Percentiles rank a stretch among this genome's conserved stretches.
Conservation (phyloP, 2,888 invertebrate genomes). For the Eucriotettix oculatus region DNA sequence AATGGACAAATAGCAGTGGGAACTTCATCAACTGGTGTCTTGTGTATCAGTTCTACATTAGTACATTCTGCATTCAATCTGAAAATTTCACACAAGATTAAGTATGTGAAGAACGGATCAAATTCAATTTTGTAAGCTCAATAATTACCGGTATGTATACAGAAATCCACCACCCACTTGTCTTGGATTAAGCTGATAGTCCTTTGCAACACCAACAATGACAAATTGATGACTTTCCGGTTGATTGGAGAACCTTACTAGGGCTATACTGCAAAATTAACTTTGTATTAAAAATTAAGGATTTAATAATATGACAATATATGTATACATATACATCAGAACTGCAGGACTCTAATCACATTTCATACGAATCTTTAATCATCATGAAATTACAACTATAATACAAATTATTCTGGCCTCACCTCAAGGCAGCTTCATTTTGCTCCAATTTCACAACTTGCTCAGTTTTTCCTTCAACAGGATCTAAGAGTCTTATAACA, state of each 20-base stretch:
- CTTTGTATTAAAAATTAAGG: conserved; percentile 7
- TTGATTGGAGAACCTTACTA: conserved; percentile 60
- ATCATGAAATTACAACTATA: background rate
- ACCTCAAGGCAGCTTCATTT: conserved; percentile 90
- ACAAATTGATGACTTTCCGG: conserved; percentile 43
- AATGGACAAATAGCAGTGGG: conserved; percentile 79
- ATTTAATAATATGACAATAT: background rate
- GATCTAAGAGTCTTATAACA: conserved; percentile 70
- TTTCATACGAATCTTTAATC: background rate
- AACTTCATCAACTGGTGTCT: conserved; percentile 83
- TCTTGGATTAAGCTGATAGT: conserved; percentile 75
- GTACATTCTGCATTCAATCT: conserved; percentile 58
- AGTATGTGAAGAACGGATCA: background rate
- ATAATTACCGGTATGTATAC: conserved; percentile 59
- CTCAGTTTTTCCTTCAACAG: conserved; percentile 62
- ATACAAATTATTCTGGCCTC: conserved; percentile 5
- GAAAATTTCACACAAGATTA: conserved; percentile 13
- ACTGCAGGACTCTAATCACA: conserved; percentile 10
- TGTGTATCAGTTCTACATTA: conserved; percentile 79
- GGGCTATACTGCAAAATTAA: conserved; percentile 38
- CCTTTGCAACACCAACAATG: conserved; percentile 82
- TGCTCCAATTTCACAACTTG: conserved; percentile 73
- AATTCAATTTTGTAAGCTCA: background rate
- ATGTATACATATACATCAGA: conserved; percentile 1
- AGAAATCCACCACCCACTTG: conserved; percentile 67